Conservation (phyloP, 2,888 invertebrate species). For the Ptychoptera albimana region DNA sequence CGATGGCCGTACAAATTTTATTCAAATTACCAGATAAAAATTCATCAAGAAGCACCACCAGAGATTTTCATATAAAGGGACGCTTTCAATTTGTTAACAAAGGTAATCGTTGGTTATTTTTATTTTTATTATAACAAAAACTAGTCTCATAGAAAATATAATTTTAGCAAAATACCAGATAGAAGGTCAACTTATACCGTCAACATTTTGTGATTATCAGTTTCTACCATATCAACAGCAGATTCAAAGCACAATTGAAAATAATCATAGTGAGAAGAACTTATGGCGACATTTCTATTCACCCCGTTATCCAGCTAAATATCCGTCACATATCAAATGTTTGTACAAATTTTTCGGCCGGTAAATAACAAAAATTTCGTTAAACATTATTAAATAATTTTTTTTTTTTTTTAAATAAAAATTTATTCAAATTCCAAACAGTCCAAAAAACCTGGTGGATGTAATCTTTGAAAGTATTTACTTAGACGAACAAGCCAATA, state of each 20-base stretch:
- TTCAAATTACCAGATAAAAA: too few relatives aligned
- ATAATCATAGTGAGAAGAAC: constrained; percentile 42
- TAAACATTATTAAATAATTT: constrained; percentile 12
- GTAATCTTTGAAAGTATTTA: constrained; percentile 65
- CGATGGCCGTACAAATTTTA: constrained; percentile 8
- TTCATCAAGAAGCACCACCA: too few relatives aligned
- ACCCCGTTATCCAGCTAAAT: constrained; percentile 88
- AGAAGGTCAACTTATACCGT: constrained; percentile 58
- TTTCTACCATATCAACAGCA: constrained; percentile 51
- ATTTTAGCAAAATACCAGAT: constrained; percentile 59
- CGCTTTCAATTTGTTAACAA: constrained; percentile 24
- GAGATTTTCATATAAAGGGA: constrained; percentile 13
- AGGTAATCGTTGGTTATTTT: constrained; percentile 15
- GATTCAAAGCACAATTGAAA: constrained; percentile 7
- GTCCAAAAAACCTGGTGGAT: constrained; percentile 39
- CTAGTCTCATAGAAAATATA: neutral
- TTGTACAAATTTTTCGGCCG: constrained; percentile 78
- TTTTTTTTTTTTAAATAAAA: constrained; percentile 55
- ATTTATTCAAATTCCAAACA: constrained; percentile 9
- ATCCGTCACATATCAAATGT: constrained; percentile 82
- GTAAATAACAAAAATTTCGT: constrained; percentile 27
- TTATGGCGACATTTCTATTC: constrained; percentile 72
- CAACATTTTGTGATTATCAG: constrained; percentile 73
- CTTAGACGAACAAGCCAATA: constrained; percentile 39
- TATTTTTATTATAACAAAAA: too few relatives aligned